Conservation (phyloP, 2,113 vertebrate species). For the Cheilinus undulatus region DNA sequence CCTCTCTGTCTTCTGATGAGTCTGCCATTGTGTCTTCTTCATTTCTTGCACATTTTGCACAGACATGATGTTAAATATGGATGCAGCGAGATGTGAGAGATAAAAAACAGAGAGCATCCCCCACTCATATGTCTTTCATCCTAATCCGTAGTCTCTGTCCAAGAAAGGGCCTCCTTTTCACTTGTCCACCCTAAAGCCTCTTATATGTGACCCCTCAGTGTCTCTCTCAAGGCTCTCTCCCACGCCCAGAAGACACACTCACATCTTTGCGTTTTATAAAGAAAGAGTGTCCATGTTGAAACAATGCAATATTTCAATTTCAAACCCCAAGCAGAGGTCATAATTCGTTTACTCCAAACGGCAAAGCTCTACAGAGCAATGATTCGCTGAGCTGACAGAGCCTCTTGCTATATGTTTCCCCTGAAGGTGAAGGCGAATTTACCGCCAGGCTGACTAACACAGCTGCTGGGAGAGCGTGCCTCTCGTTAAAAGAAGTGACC, state of each 20-base stretch:
- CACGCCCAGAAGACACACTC: conserved; percentile 62
- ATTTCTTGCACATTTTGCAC: conserved; percentile 43
- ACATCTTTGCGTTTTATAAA: conserved; percentile 42
- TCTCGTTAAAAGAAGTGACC: conserved; percentile 77
- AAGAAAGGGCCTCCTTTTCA: conserved; percentile 84
- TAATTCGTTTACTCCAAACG: conserved; percentile 37
- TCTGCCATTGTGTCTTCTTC: conserved; percentile 34
- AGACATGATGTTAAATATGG: conserved; percentile 55
- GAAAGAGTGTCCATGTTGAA: conserved; percentile 16
- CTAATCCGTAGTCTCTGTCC: conserved; percentile 78
- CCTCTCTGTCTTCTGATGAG: conserved; percentile 4
- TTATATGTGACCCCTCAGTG: conserved; percentile 78
- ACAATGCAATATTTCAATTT: conserved; percentile 17
- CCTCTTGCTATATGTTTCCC: conserved; percentile 56
- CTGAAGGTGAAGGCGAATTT: conserved; percentile 70
- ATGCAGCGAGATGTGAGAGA: conserved; percentile 68
- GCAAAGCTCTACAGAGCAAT: conserved; percentile 19
- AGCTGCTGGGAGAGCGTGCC: conserved; percentile 75
- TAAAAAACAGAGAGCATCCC: conserved; percentile 72
- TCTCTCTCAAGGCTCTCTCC: conserved; percentile 71
- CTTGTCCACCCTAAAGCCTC: conserved; percentile 79
- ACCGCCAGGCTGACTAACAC: conserved; percentile 74
- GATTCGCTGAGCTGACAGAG: conserved; percentile 51
- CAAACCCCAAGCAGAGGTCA: conserved; percentile 48
- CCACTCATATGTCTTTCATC: conserved; percentile 78